These are phyloP conservation scores for Myopa testacea DNA, from an alignment of 2,888 invertebrate genomes.

Conservation along the genomic window DNA sequence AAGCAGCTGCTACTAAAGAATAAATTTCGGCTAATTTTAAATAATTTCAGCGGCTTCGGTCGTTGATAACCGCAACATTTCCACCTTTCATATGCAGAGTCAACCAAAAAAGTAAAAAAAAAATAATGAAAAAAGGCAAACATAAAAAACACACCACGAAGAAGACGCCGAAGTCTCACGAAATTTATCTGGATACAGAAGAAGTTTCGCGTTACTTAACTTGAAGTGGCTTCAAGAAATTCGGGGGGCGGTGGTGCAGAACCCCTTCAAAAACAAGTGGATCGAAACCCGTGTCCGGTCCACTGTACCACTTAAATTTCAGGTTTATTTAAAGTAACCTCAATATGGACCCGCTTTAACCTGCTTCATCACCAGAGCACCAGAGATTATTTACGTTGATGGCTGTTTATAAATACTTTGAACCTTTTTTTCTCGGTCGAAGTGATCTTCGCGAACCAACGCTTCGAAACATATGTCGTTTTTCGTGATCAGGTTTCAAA, in stretches of 20 bases:
- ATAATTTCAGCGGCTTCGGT: slow-evolving; percentile 1
- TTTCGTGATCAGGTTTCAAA: slow-evolving; percentile 32
- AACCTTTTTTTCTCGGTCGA: background rate
- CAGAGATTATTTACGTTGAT: too few relatives aligned
- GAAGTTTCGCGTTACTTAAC: background rate
- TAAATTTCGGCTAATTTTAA: slow-evolving; percentile 33
- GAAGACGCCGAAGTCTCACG: slow-evolving; percentile 5
- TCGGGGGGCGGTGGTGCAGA: background rate
- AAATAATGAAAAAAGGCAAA: background rate
- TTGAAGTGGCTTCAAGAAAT: too few relatives aligned
- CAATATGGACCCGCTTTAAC: background rate
- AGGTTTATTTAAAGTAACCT: too few relatives aligned
- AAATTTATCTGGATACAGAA: background rate
- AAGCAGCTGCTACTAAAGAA: slow-evolving; percentile 25
- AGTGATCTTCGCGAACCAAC: background rate
- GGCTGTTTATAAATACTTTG: too few relatives aligned
- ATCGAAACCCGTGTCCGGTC: too few relatives aligned
- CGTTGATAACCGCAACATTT: slow-evolving; percentile 35
- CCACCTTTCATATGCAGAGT: slow-evolving; percentile 20
- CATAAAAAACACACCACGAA: background rate
- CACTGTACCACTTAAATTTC: too few relatives aligned
- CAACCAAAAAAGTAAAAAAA: background rate
- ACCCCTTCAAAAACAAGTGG: too few relatives aligned
- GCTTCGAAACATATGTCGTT: slow-evolving; percentile 27
- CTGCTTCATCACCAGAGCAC: too few relatives aligned